Percentiles rank a stretch among this genome's conserved stretches.
Conservation (phyloP, 2,888 invertebrate genomes). For the Heteromurus nitidus region DNA sequence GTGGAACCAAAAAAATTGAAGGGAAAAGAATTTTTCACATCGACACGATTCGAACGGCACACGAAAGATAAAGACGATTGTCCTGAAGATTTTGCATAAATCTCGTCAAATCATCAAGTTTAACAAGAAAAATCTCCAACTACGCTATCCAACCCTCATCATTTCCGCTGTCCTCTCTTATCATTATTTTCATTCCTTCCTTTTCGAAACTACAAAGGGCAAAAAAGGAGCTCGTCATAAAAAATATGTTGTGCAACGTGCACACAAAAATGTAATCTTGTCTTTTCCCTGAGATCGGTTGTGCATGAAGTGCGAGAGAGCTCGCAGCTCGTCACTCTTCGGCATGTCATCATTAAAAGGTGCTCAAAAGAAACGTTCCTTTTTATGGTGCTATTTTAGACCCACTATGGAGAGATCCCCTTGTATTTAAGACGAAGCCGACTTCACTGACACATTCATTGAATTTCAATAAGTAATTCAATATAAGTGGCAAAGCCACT, state of each 20-base stretch:
- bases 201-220: no score
- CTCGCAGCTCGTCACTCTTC: conserved; percentile 38
- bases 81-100: conserved; percentile 55
- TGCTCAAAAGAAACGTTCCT: background rate
- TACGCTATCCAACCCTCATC: conserved; percentile 27
- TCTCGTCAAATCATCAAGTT: conserved; percentile 62
- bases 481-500: no score
- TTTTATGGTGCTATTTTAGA: background rate
- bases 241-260: no score
- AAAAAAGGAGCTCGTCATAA: conserved; percentile 23
- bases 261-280: no score
- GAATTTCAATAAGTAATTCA: no score
- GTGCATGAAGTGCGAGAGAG: no score
- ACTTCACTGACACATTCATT: background rate
- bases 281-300: no score
- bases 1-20: conserved; percentile 19
- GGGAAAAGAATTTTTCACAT: conserved; percentile 11
- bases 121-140: conserved; percentile 54
- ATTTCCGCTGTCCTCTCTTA: conserved; percentile 51
- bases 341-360: conserved; percentile 55
- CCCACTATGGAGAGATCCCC: background rate
- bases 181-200: conserved; percentile 37
- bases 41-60: background rate
- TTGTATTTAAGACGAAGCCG: conserved; percentile 1
- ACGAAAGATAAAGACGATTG: conserved; percentile 6